phyloP scores from a whole-genome alignment of 1,140 invertebrate genomes.

The Formica exsecta region DNA sequence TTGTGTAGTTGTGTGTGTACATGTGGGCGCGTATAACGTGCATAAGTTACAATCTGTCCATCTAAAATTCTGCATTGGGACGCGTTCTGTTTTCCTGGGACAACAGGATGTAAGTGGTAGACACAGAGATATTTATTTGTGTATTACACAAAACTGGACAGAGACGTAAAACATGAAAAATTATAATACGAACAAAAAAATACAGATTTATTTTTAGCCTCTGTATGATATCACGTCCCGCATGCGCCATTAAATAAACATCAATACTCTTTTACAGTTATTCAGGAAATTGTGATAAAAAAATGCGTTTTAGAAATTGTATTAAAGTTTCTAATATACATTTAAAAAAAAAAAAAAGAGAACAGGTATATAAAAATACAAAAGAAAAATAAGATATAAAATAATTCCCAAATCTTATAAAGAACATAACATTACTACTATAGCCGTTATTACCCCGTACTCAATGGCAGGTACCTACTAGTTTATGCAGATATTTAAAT shows the following conservation, averaged over 20 bases:
- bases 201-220: slow-evolving; percentile 17
- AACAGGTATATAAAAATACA: too few species aligned
- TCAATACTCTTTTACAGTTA: not conserved
- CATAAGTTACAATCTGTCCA: slow-evolving; percentile 57
- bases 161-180: slow-evolving; percentile 37
- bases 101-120: not conserved
- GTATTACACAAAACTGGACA: slow-evolving; percentile 8
- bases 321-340: too few species aligned
- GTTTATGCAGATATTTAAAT: slow-evolving; percentile 22
- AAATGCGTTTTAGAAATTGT: too few species aligned
- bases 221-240: not conserved
- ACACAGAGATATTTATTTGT: slow-evolving; percentile 8
- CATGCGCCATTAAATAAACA: not conserved
- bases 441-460: slow-evolving; percentile 14
- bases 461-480: slow-evolving; percentile 31
- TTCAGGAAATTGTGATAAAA: too few species aligned
- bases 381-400: not conserved
- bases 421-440: slow-evolving; percentile 2
- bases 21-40: slow-evolving; percentile 67
- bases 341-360: too few species aligned
- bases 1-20: slow-evolving; percentile 72
- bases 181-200: not conserved
- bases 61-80: slow-evolving; percentile 28
- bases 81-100: not conserved
- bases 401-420: not conserved